Conservation (phyloP, 2,797 vertebrate species). For the Pangasius sanitwongsei region DNA sequence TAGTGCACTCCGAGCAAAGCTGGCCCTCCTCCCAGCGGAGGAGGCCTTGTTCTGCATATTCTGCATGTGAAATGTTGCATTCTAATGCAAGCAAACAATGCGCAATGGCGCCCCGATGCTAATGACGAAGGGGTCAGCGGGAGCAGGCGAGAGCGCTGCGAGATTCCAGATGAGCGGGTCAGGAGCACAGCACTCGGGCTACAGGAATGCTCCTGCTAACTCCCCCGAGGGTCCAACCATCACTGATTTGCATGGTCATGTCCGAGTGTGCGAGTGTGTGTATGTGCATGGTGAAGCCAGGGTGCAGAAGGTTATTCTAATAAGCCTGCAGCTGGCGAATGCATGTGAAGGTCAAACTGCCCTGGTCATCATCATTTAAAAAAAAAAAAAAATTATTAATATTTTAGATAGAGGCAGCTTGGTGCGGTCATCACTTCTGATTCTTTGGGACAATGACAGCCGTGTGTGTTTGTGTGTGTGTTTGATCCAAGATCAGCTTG, state of each 20-base stretch:
- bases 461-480: background rate
- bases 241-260: slow-evolving; percentile 59
- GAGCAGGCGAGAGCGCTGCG: slow-evolving; percentile 44
- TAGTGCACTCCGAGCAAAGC: slow-evolving; percentile 68
- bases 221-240: slow-evolving; percentile 44
- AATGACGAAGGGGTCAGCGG: slow-evolving; percentile 73
- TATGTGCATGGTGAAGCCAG: slow-evolving; percentile 54
- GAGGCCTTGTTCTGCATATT: slow-evolving; percentile 76
- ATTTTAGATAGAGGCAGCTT: slow-evolving; percentile 73
- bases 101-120: slow-evolving; percentile 72
- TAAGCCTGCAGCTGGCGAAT: slow-evolving; percentile 64
- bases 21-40: slow-evolving; percentile 60
- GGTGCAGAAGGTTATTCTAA: slow-evolving; percentile 74
- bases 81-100: slow-evolving; percentile 79
- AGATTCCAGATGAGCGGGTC: slow-evolving; percentile 58
- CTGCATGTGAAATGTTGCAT: slow-evolving; percentile 79
- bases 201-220: slow-evolving; percentile 50
- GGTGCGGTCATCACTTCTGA: slow-evolving; percentile 67
- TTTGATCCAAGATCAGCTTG: background rate
- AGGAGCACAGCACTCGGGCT: slow-evolving; percentile 52
- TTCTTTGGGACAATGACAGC: slow-evolving; percentile 70
- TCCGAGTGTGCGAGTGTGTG: slow-evolving; percentile 56
- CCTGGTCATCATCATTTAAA: slow-evolving; percentile 71
- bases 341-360: slow-evolving; percentile 59
- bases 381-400: slow-evolving; percentile 69